A percentile compares a stretch with the other conserved stretches of the same genome.
These are phyloP conservation scores for Austrolebias charrua DNA, from an alignment of 2,797 vertebrate species.

Conservation along the genomic window DNA sequence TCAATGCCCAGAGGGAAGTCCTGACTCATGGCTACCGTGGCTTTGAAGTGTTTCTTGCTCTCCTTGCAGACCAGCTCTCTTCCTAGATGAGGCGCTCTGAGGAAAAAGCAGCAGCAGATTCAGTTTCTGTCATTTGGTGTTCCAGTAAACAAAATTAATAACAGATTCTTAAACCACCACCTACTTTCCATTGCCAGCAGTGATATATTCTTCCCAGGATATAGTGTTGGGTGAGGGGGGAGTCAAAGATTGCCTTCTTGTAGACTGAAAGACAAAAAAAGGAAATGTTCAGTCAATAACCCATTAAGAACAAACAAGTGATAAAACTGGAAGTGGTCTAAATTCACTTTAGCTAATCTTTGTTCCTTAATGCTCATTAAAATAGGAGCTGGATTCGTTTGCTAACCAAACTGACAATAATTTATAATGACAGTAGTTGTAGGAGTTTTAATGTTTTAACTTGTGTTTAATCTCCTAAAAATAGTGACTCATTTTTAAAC, in stretches of 20 bases:
- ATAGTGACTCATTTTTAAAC: no score
- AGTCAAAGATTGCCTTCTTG: slow-evolving; percentile 90
- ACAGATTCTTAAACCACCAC: slow-evolving; percentile 38
- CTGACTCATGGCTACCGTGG: slow-evolving; percentile 98
- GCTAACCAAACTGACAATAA: no score
- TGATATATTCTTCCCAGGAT: slow-evolving; percentile 97
- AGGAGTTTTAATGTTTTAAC: no score
- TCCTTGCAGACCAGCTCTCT: slow-evolving; percentile 98
- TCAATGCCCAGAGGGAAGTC: slow-evolving; percentile 97
- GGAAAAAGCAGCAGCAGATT: slow-evolving; percentile 12
- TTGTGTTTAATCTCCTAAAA: background rate
- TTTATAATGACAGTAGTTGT: no score
- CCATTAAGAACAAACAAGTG: background rate
- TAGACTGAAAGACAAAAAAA: slow-evolving; percentile 78
- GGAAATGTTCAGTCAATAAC: background rate
- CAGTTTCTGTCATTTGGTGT: no score
- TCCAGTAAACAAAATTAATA: no score
- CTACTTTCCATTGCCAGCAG: slow-evolving; percentile 93
- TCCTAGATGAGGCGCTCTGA: slow-evolving; percentile 94
- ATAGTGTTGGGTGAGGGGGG: slow-evolving; percentile 92
- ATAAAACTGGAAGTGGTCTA: background rate
- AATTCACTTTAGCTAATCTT: background rate
- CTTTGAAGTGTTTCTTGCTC: slow-evolving; percentile 99
- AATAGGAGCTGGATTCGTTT: no score
- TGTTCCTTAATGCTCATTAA: no score